Conservation (phyloP, 2,888 invertebrate genomes). For the Agrochola circellaris region DNA sequence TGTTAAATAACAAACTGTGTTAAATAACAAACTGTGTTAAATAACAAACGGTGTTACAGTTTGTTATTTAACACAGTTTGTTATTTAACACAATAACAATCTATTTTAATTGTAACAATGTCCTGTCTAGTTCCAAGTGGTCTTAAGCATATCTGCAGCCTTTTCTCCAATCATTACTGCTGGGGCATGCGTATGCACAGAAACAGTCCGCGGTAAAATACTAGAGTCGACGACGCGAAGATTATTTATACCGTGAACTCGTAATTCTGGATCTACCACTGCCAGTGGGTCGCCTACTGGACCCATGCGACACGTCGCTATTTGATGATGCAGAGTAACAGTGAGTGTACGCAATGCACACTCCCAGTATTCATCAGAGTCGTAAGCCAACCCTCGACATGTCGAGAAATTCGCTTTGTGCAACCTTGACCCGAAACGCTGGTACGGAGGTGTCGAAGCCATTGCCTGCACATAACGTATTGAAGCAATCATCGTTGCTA, state of each 20-base stretch:
- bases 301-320: constrained; percentile 93
- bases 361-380: constrained; percentile 92
- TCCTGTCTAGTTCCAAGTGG: constrained; percentile 76
- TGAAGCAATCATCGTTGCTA: constrained; percentile 91
- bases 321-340: constrained; percentile 92
- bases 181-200: constrained; percentile 90
- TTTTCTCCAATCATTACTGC: constrained; percentile 91
- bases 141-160: constrained; percentile 90
- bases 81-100: no score
- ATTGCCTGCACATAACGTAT: constrained; percentile 89
- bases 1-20: constrained; percentile 28
- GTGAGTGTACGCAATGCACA: constrained; percentile 92
- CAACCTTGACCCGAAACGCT: constrained; percentile 87
- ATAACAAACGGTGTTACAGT: no score
- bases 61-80: no score
- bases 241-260: constrained; percentile 86
- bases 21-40: background rate
- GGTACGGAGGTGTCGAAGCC: constrained; percentile 87
- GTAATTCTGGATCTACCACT: constrained; percentile 91
- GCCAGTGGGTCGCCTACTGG: constrained; percentile 90
- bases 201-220: constrained; percentile 89
- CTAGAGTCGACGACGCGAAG: constrained; percentile 90
- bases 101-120: constrained; percentile 1
- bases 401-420: constrained; percentile 91
- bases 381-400: constrained; percentile 88